Evolutionary conservation across 2,113 vertebrate species (phyloP).

Genomic region (Rhynchomys soricoides): DNA sequence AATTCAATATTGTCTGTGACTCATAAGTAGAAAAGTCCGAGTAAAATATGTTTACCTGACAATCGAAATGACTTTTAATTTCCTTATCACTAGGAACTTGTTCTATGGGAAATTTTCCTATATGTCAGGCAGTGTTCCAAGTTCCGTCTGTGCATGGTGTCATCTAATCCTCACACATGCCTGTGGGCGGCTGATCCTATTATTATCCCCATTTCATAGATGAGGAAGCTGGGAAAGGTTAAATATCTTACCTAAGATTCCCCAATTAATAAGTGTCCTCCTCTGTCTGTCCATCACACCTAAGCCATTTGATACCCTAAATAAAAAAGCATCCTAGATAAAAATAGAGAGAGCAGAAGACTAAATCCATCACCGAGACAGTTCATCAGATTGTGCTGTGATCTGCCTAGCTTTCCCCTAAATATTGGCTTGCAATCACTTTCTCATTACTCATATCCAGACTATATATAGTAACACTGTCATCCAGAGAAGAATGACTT

Average conservation of each 20-base stretch:
- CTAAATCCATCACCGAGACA: slow-evolving; percentile 75
- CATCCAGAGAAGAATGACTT: slow-evolving; percentile 63
- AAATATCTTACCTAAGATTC: slow-evolving; percentile 55
- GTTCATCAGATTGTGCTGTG: slow-evolving; percentile 58
- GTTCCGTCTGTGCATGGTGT: slow-evolving; percentile 9
- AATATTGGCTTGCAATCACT: slow-evolving; percentile 65
- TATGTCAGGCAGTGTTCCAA: neutral
- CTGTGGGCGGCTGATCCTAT: slow-evolving; percentile 12
- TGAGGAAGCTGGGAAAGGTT: slow-evolving; percentile 59
- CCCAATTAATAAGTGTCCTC: slow-evolving; percentile 69
- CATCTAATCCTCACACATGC: slow-evolving; percentile 37
- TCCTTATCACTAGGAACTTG: neutral
- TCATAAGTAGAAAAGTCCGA: slow-evolving; percentile 34
- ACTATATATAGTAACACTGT: slow-evolving; percentile 73
- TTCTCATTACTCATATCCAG: slow-evolving; percentile 75
- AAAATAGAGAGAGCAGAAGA: slow-evolving; percentile 67
- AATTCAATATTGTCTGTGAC: neutral
- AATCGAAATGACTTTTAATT: slow-evolving; percentile 36
- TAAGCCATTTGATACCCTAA: slow-evolving; percentile 69
- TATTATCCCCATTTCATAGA: slow-evolving; percentile 69
- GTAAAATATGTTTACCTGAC: slow-evolving; percentile 35
- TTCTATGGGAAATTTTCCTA: slow-evolving; percentile 16
- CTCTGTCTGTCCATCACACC: slow-evolving; percentile 63
- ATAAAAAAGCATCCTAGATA: slow-evolving; percentile 70
- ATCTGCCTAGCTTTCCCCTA: slow-evolving; percentile 64